Percentiles rank a stretch among this genome's conserved stretches.
phyloP scores from a whole-genome alignment of 1,140 invertebrate species.

The Philopotamus ludificatus region DNA sequence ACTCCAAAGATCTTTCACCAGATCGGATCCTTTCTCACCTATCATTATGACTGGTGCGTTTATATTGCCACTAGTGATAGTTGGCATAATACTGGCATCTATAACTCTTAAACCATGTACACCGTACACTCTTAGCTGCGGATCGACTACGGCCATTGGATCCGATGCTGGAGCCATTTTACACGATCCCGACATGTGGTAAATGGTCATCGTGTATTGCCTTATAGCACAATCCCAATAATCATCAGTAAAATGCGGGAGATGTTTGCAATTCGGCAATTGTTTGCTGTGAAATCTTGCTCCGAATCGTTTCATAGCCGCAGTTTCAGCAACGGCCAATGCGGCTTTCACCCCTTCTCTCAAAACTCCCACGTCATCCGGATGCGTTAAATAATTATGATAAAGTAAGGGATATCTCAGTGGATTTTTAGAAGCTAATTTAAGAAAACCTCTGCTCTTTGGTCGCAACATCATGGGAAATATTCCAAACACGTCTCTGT shows the following conservation, averaged over 20 bases:
- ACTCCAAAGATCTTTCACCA: constrained; percentile 76
- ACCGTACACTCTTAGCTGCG: constrained; percentile 73
- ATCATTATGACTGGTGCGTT: constrained; percentile 90
- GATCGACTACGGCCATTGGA: constrained; percentile 79
- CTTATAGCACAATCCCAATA: constrained; percentile 80
- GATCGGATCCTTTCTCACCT: constrained; percentile 86
- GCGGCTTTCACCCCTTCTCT: constrained; percentile 83
- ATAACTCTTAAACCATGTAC: constrained; percentile 73
- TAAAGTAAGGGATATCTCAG: constrained; percentile 81
- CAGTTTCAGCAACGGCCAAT: constrained; percentile 73
- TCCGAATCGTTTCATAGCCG: constrained; percentile 71
- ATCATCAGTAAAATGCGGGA: constrained; percentile 73
- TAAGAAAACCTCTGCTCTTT: constrained; percentile 77
- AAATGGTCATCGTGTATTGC: constrained; percentile 85
- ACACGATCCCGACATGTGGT: constrained; percentile 78
- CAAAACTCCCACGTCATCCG: constrained; percentile 74
- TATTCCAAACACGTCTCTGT: constrained; percentile 72
- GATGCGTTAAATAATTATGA: constrained; percentile 86
- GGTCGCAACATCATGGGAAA: constrained; percentile 87
- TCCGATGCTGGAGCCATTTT: constrained; percentile 82
- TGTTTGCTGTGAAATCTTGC: constrained; percentile 70
- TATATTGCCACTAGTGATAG: constrained; percentile 80
- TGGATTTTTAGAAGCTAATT: constrained; percentile 75
- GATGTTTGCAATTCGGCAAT: constrained; percentile 76
- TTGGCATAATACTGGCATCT: constrained; percentile 80